Conservation (phyloP, 2,113 vertebrate genomes). For the Calonectris borealis region DNA sequence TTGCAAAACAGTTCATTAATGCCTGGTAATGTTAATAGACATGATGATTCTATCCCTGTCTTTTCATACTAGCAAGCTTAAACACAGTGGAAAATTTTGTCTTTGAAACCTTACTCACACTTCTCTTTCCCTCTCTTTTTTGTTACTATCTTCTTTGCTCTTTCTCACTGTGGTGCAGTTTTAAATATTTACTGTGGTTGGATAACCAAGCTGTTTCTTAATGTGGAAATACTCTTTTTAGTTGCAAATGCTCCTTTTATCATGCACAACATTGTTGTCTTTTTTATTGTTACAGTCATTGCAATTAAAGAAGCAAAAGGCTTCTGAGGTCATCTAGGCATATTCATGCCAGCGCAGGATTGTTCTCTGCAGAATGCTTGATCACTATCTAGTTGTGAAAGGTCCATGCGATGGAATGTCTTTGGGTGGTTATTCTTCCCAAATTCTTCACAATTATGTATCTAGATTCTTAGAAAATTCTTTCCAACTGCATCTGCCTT, state of each 20-base stretch:
- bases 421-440: neutral
- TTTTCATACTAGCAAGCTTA: neutral
- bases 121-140: neutral
- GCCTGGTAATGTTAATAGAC: neutral
- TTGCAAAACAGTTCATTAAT: neutral
- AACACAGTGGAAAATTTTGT: neutral
- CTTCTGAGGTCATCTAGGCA: neutral
- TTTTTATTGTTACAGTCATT: conserved; percentile 1
- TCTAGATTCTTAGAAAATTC: neutral
- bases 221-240: conserved; percentile 38
- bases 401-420: neutral
- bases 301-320: conserved; percentile 34
- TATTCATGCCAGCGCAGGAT: neutral
- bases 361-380: conserved; percentile 10
- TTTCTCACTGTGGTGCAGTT: neutral
- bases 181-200: conserved; percentile 14
- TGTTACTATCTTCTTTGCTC: neutral
- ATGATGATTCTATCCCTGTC: neutral
- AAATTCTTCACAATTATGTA: neutral
- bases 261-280: conserved; percentile 26
- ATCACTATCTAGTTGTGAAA: neutral
- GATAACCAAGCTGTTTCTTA: neutral
- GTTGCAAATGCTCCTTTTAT: conserved; percentile 47
- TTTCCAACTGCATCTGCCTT: neutral
- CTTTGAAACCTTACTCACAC: neutral